Conservation (phyloP, 1,140 invertebrate genomes). For the Anagrus nilaparvatae region DNA sequence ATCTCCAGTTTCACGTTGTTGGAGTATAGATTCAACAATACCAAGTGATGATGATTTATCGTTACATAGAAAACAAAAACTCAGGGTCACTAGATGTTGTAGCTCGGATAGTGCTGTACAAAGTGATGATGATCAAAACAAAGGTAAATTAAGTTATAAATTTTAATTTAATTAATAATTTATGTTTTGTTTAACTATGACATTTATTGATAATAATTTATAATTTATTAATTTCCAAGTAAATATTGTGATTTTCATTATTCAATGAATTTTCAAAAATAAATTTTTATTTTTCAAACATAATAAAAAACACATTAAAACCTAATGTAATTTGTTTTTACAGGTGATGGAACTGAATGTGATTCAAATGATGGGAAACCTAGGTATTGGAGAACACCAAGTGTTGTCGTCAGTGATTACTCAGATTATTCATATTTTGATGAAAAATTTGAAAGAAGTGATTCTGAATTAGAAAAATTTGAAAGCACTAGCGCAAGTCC, state of each 20-base stretch:
- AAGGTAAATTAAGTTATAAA: slow-evolving; percentile 20
- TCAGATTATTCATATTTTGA: slow-evolving; percentile 54
- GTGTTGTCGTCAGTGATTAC: slow-evolving; percentile 75
- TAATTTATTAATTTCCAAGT: slow-evolving; percentile 15
- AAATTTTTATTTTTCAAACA: too few species aligned
- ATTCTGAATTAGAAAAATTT: slow-evolving; percentile 30
- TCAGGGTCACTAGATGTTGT: slow-evolving; percentile 36
- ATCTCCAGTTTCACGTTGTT: slow-evolving; percentile 23
- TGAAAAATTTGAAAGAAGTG: slow-evolving; percentile 32
- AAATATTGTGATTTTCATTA: slow-evolving; percentile 8
- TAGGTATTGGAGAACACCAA: slow-evolving; percentile 63
- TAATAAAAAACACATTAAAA: slow-evolving; percentile 1
- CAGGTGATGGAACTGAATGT: slow-evolving; percentile 35
- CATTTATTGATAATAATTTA: slow-evolving; percentile 2
- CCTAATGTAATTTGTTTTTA: slow-evolving; percentile 8
- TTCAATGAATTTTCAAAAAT: too few species aligned
- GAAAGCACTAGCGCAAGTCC: slow-evolving; percentile 26
- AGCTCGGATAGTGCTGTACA: slow-evolving; percentile 47
- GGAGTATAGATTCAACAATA: slow-evolving; percentile 31
- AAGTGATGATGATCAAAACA: slow-evolving; percentile 42
- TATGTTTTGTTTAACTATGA: slow-evolving; percentile 6
- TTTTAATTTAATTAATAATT: slow-evolving; percentile 1
- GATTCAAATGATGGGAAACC: slow-evolving; percentile 40
- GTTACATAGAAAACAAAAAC: slow-evolving; percentile 20
- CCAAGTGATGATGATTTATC: slow-evolving; percentile 28